Base-by-base conservation (phyloP, 2,113 vertebrate genomes). In the Porphyrio hochstetteri region DNA sequence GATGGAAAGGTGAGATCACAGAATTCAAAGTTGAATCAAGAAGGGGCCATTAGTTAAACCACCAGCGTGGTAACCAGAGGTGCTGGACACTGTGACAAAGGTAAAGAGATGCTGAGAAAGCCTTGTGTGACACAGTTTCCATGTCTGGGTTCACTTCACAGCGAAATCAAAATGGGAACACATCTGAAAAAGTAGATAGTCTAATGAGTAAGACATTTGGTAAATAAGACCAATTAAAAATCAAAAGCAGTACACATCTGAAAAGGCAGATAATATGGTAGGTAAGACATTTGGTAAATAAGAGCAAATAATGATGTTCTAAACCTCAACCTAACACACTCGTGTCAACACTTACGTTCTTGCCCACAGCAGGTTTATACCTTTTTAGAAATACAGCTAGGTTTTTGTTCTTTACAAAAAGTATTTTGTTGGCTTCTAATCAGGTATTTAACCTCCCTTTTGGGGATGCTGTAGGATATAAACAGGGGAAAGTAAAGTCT, bases 171-270 rank as follows among this genome's bases (percentile, higher is more conserved):
- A 94, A 94, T 44, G 13, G 87, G 77, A 92, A 81, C 74, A 89
- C 82, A 96, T 96, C 97, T 98, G 97, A 98, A 95, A 97, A 91
- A 33, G 81, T 79, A 98, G 98, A 98, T 98, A 98, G 96, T 82
- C 95, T 95, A 96, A 97, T 95, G 94, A 97, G 78, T 97, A 98
- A 98, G 97, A 96, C 96, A 97, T 97, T 98, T 97, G 96, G 97
- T 97, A 98, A 98, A 98, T 98, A 98, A 96, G 87, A 96, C 65
- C 96, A 97, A 97, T 97, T 98, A 97, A 97, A 97, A 97, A 96
- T 94, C 79, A 95, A 98, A 97, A 96, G 61, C 81, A 83, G 92
- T 72, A 90, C 97, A 97, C 97, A 97, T 96, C 96, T 98, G 97
- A 97, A 94, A 98, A 97, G 95, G 92, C 96, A 97, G 97, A 98